A percentile compares a stretch with the other conserved stretches of the same genome.
phyloP scores from a whole-genome alignment of 1,140 invertebrate genomes.

The Caligus rogercresseyi region DNA sequence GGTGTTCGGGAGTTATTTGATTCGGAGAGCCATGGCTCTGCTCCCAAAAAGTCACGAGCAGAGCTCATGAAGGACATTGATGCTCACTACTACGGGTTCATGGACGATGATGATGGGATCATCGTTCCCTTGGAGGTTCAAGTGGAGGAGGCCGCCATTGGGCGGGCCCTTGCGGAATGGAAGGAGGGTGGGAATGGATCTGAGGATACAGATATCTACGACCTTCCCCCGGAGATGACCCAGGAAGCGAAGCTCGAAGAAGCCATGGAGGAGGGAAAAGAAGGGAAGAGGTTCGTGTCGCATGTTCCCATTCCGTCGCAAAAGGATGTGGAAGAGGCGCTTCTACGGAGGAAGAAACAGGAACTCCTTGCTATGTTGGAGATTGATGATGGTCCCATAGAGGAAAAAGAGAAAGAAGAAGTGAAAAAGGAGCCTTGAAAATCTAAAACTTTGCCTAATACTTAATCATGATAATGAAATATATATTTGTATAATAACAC shows the following conservation, averaged over 20 bases:
- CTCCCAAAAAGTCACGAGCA: slow-evolving; percentile 71
- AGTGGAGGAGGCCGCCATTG: slow-evolving; percentile 44
- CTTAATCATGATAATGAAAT: too few relatives aligned
- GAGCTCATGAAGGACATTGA: slow-evolving; percentile 96
- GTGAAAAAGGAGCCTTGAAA: too few relatives aligned
- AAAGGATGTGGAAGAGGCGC: slow-evolving; percentile 68
- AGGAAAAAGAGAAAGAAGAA: neutral
- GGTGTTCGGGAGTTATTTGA: slow-evolving; percentile 94
- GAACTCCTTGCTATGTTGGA: slow-evolving; percentile 44
- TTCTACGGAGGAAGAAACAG: slow-evolving; percentile 68
- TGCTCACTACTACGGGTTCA: slow-evolving; percentile 95
- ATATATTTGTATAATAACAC: too few relatives aligned
- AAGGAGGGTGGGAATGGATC: slow-evolving; percentile 26
- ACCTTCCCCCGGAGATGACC: neutral
- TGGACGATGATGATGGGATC: slow-evolving; percentile 94
- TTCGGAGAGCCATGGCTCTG: slow-evolving; percentile 73
- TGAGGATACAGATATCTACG: slow-evolving; percentile 24
- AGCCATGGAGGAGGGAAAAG: slow-evolving; percentile 22
- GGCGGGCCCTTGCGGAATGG: slow-evolving; percentile 31
- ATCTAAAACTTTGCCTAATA: too few relatives aligned
- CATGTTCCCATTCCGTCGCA: slow-evolving; percentile 72
- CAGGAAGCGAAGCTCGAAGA: slow-evolving; percentile 22
- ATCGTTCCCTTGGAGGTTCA: slow-evolving; percentile 68
- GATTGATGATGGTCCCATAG: neutral
- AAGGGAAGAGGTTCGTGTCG: slow-evolving; percentile 41